Evolutionary conservation across 2,888 invertebrate genomes (phyloP).

Genomic region (Seira sanloemensis): DNA sequence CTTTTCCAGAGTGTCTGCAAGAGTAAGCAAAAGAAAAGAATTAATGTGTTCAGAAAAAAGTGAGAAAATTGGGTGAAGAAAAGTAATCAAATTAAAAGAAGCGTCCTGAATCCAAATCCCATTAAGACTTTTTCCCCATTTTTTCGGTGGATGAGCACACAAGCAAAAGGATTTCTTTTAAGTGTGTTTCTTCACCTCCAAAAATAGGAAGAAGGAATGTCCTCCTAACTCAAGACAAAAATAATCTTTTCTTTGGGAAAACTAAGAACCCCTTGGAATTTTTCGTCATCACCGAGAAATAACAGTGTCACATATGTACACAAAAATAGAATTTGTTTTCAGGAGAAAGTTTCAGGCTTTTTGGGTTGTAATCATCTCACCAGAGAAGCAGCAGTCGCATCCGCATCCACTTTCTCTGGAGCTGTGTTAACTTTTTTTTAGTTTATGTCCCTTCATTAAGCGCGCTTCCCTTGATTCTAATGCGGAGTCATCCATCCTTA

Average conservation of each 20-base stretch:
- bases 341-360: not conserved
- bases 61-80: slow-evolving; percentile 60
- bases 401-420: no score
- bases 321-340: not conserved
- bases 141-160: slow-evolving; percentile 29
- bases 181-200: no score
- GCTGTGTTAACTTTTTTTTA: not conserved
- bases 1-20: not conserved
- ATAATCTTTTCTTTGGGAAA: not conserved
- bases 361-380: not conserved
- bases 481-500: not conserved
- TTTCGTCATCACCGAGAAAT: not conserved
- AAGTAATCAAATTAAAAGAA: slow-evolving; percentile 63
- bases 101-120: slow-evolving; percentile 59
- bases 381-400: not conserved
- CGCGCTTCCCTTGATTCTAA: not conserved
- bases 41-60: slow-evolving; percentile 17
- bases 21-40: slow-evolving; percentile 3
- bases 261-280: no score
- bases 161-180: not conserved
- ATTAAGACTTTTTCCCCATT: slow-evolving; percentile 51
- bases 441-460: slow-evolving; percentile 10
- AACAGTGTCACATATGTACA: not conserved
- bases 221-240: not conserved
- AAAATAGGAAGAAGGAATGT: not conserved